These are phyloP conservation scores for Chaetorhynchus papuensis DNA, from an alignment of 2,113 vertebrate species.

Conservation along the genomic window DNA sequence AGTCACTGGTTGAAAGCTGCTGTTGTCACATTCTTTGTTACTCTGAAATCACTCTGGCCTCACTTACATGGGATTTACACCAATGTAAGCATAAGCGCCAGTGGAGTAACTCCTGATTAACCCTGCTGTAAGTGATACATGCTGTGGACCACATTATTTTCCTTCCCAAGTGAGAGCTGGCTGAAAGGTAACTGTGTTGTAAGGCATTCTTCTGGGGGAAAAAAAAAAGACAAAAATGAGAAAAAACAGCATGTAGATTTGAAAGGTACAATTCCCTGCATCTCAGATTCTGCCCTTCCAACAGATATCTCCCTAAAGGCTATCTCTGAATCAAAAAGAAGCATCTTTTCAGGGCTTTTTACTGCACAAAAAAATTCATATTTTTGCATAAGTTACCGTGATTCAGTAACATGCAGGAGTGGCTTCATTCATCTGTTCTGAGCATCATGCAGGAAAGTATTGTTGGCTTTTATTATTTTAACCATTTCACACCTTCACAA, in stretches of 20 bases:
- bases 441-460: neutral
- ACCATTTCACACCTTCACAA: neutral
- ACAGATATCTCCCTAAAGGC: neutral
- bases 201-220: neutral
- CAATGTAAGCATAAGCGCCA: neutral
- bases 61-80: conserved; percentile 13
- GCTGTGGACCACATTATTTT: neutral
- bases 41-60: conserved; percentile 3
- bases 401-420: neutral
- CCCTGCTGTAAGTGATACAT: neutral
- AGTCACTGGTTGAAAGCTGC: conserved; percentile 12
- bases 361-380: fast-evolving
- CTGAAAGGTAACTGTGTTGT: neutral
- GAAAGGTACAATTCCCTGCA: neutral
- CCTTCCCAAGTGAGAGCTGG: neutral
- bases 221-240: neutral
- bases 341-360: neutral
- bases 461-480: neutral
- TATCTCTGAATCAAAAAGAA: neutral
- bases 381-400: neutral
- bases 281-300: neutral
- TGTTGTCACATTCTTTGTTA: conserved; percentile 42
- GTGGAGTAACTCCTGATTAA: neutral
- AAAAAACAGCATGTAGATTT: neutral
- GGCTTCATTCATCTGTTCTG: neutral